phyloP scores from a whole-genome alignment of 1,140 invertebrate genomes.

The Megathymus violae region DNA sequence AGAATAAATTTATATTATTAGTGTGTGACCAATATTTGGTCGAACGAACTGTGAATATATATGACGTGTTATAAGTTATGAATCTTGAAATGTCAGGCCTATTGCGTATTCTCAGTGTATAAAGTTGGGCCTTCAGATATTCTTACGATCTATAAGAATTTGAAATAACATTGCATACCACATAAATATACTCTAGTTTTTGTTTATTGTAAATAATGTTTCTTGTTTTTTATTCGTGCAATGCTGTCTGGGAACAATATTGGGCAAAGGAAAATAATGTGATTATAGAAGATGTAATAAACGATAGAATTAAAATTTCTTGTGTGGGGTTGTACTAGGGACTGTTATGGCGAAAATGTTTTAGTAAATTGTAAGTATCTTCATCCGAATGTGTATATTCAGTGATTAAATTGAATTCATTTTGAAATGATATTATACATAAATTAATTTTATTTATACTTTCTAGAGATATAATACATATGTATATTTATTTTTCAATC shows the following conservation, averaged over 20 bases:
- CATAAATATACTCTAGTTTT: conserved; percentile 7
- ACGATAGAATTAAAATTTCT: background rate
- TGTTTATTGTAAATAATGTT: conserved; percentile 41
- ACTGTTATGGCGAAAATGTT: background rate
- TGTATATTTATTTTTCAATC: background rate
- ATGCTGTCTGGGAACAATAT: conserved; percentile 45
- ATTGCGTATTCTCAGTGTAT: conserved; percentile 21
- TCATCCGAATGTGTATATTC: background rate
- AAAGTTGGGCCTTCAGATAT: conserved; percentile 6
- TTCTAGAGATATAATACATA: background rate
- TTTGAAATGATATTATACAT: background rate
- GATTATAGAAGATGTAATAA: conserved; percentile 5
- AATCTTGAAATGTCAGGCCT: conserved; percentile 18
- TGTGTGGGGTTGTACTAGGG: background rate
- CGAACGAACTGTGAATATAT: conserved; percentile 20
- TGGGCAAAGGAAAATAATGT: conserved; percentile 17
- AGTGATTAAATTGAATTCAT: background rate
- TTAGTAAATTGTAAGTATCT: background rate
- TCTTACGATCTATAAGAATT: conserved; percentile 13
- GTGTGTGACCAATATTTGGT: conserved; percentile 23
- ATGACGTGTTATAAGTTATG: conserved; percentile 6
- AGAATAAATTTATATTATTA: conserved; percentile 19
- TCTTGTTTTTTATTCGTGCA: conserved; percentile 44
- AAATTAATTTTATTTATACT: background rate
- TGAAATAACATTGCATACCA: conserved; percentile 19